Percentiles rank a stretch among this genome's conserved stretches.
Evolutionary conservation across 2,888 invertebrate genomes (phyloP).

Genomic region (Gari tellinella): DNA sequence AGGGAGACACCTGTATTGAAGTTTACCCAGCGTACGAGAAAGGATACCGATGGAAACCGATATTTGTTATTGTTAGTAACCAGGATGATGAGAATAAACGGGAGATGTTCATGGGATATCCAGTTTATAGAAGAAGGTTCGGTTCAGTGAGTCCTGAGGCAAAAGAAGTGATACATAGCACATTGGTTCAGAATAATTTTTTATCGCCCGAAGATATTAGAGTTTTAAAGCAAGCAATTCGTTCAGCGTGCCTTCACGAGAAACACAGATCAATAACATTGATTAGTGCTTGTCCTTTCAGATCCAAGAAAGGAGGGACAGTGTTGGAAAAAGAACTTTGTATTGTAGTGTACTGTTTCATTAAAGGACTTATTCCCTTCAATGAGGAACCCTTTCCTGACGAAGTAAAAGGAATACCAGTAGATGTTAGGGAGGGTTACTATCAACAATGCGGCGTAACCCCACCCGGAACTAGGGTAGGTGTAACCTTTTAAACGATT

Average conservation of each 20-base stretch:
- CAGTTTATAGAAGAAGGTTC: conserved; percentile 38
- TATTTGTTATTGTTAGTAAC: conserved; percentile 46
- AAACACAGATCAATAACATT: conserved; percentile 45
- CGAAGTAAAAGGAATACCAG: conserved; percentile 43
- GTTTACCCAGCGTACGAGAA: conserved; percentile 47
- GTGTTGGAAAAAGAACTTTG: conserved; percentile 35
- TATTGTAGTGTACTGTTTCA: conserved; percentile 52
- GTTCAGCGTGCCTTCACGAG: conserved; percentile 17
- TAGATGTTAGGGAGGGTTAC: conserved; percentile 58
- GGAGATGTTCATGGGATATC: conserved; percentile 49
- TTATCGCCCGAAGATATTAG: conserved; percentile 22
- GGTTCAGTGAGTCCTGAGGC: conserved; percentile 40
- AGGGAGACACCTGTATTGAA: conserved; percentile 39
- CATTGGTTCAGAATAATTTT: conserved; percentile 22
- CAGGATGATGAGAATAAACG: conserved; percentile 25
- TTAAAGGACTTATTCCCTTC: conserved; percentile 58
- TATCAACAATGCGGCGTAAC: no score
- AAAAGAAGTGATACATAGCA: conserved; percentile 26
- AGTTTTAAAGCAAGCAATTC: conserved; percentile 22
- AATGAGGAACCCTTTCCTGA: conserved; percentile 52
- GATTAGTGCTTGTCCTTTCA: conserved; percentile 37
- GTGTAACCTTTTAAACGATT: no score
- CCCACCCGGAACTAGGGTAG: no score
- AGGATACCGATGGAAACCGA: conserved; percentile 40
- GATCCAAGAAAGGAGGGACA: conserved; percentile 43